phyloP scores from a whole-genome alignment of 2,113 vertebrate genomes.

The Andinoacara biseriatus region DNA sequence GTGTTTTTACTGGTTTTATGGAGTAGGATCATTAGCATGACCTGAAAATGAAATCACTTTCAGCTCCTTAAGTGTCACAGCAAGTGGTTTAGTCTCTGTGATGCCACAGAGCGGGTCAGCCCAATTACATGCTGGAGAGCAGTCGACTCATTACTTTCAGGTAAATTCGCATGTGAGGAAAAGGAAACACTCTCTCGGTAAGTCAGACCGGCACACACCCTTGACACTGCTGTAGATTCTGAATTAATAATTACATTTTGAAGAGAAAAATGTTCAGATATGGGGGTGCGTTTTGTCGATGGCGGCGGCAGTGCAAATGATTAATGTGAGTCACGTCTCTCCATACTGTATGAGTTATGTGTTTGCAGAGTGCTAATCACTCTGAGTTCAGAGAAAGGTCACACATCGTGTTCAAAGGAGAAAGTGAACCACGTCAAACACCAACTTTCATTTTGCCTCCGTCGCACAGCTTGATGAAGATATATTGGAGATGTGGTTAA shows the following conservation, averaged over 20 bases:
- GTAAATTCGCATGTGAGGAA: conserved; percentile 41
- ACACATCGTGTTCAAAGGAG: conserved; percentile 53
- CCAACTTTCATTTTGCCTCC: conserved; percentile 23
- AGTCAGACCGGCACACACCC: not conserved
- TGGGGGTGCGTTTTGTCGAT: not conserved
- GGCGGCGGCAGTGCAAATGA: conserved; percentile 14
- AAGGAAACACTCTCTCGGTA: conserved; percentile 7
- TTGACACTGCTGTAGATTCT: conserved; percentile 30
- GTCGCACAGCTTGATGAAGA: conserved; percentile 34
- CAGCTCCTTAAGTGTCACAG: not conserved
- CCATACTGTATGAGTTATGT: conserved; percentile 41
- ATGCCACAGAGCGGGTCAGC: conserved; percentile 34
- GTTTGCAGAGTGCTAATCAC: conserved; percentile 71
- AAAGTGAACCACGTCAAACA: conserved; percentile 15
- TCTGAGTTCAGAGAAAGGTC: conserved; percentile 59
- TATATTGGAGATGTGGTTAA: conserved; percentile 17
- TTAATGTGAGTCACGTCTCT: conserved; percentile 54
- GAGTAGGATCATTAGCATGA: conserved; percentile 4
- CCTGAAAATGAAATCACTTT: conserved; percentile 5
- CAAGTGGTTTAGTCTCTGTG: conserved; percentile 4
- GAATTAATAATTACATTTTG: conserved; percentile 25
- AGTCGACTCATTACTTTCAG: conserved; percentile 22
- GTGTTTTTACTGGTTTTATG: not conserved
- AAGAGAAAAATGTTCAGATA: conserved; percentile 15
- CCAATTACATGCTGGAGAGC: conserved; percentile 54